Percentiles rank a stretch among this genome's conserved stretches.
These are phyloP conservation scores for Pseudomyrmex cubaensis DNA, from an alignment of 1,140 invertebrate genomes.

Conservation along the genomic window DNA sequence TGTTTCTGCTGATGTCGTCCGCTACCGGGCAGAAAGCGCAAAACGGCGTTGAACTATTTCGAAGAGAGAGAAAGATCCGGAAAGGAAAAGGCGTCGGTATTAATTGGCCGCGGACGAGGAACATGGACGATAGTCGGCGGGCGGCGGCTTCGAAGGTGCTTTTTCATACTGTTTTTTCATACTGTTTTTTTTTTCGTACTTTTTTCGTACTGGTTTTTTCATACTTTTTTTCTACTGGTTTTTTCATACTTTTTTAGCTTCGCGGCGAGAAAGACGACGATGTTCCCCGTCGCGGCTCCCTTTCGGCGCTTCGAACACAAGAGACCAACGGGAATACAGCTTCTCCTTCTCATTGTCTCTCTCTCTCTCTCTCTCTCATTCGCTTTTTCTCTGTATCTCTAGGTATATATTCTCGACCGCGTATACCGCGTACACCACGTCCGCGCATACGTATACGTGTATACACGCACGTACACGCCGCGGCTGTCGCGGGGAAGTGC, in stretches of 20 bases:
- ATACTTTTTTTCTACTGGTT: background rate
- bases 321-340: constrained; percentile 63
- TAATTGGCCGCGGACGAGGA: constrained; percentile 79
- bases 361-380: constrained; percentile 49
- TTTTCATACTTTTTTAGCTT: background rate
- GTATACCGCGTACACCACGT: constrained; percentile 56
- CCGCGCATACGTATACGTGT: constrained; percentile 62
- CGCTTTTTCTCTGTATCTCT: constrained; percentile 30
- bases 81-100: constrained; percentile 75
- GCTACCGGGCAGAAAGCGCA: constrained; percentile 37
- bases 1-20: constrained; percentile 37
- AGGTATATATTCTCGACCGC: constrained; percentile 62
- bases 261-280: constrained; percentile 19
- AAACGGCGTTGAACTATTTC: constrained; percentile 59
- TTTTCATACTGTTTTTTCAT: constrained; percentile 41
- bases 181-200: too few relatives aligned
- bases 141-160: constrained; percentile 63
- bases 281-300: constrained; percentile 55
- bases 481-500: constrained; percentile 35
- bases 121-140: constrained; percentile 5
- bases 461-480: constrained; percentile 63
- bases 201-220: too few relatives aligned
- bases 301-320: constrained; percentile 52
- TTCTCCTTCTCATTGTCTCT: constrained; percentile 54
- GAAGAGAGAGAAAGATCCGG: constrained; percentile 49